phyloP scores from a whole-genome alignment of 2,113 vertebrate genomes.

The Coturnix japonica region DNA sequence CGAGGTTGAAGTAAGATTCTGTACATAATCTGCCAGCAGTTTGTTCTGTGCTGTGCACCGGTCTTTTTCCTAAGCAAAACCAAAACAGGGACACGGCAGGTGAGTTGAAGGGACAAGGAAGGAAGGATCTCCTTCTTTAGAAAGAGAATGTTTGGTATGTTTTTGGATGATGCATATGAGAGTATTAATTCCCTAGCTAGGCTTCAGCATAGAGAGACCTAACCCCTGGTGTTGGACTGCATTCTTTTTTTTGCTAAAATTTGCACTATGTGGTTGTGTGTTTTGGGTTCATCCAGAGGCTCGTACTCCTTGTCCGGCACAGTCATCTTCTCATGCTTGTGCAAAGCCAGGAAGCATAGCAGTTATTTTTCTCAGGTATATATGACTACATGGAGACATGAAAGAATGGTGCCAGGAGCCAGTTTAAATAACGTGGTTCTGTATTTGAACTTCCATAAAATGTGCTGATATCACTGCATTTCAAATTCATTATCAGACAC shows the following conservation, averaged over 20 bases:
- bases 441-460: neutral
- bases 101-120: neutral
- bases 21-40: neutral
- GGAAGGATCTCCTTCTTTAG: neutral
- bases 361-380: neutral
- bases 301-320: neutral
- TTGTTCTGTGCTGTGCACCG: neutral
- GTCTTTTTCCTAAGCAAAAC: neutral
- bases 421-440: constrained; percentile 7
- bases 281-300: neutral
- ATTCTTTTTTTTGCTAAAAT: neutral
- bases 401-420: neutral
- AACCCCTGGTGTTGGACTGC: neutral
- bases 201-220: neutral
- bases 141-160: neutral
- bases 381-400: neutral
- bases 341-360: neutral
- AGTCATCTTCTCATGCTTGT: fast-evolving
- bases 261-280: neutral
- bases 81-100: neutral
- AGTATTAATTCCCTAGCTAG: neutral
- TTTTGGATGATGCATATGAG: neutral
- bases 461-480: neutral
- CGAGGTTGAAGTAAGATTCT: neutral
- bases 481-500: neutral